These are phyloP conservation scores for Chloropsis cyanopogon DNA, from an alignment of 2,113 vertebrate species.

Conservation along the genomic window DNA sequence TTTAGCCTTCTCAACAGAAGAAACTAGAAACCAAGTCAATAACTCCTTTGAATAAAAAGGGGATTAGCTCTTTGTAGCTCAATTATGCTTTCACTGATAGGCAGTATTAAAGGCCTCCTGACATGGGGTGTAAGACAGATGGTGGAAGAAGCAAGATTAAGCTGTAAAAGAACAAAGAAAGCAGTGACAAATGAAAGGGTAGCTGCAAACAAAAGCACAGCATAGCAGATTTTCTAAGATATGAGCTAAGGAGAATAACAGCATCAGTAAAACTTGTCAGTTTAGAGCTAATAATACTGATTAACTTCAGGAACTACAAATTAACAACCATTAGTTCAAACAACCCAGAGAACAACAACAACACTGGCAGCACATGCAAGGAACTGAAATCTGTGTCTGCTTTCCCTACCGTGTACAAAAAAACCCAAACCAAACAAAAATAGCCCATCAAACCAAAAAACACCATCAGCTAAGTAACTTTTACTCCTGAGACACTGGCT, in stretches of 20 bases:
- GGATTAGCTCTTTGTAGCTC: slow-evolving; percentile 1
- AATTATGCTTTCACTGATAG: neutral
- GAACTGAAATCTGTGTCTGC: neutral
- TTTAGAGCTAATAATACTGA: neutral
- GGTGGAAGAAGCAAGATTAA: neutral
- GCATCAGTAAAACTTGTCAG: neutral
- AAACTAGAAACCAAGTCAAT: neutral
- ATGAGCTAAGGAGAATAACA: neutral
- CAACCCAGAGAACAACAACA: neutral
- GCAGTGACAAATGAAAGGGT: neutral
- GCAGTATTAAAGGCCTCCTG: neutral
- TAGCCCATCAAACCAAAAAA: neutral
- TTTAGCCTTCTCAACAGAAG: neutral
- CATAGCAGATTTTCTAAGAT: neutral
- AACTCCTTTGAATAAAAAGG: neutral
- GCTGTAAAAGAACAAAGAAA: slow-evolving; percentile 8
- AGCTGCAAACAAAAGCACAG: neutral
- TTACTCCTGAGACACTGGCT: neutral
- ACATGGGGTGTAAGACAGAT: neutral
- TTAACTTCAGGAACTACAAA: neutral
- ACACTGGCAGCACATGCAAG: neutral
- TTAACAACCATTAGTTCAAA: neutral
- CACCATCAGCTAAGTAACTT: neutral
- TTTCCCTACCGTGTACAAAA: neutral
- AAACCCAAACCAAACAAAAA: neutral